Evolutionary conservation across 2,797 vertebrate species (phyloP), one percentile per base, ranked within the genome.

Genomic region (Sebastolobus alascanus): DNA sequence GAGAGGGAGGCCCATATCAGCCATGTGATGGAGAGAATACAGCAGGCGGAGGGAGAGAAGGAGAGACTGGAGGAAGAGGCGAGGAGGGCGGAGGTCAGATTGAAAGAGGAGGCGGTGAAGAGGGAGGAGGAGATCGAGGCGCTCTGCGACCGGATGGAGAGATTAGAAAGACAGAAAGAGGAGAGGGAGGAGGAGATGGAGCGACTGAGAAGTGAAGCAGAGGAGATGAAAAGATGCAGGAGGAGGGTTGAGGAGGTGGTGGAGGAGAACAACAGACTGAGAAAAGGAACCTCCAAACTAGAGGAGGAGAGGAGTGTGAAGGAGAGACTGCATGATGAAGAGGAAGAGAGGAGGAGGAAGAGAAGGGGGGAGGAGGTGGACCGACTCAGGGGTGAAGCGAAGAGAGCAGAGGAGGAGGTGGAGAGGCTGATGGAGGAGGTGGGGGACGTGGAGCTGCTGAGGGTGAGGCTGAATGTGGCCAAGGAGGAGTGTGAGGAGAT

Each of bases 401-500:
- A 76, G 27, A 33, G 43, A 13, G 87, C 93, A 55, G 72, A 93
- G 78, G 92, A 95, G 73, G 80, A 92, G 52, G 79, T 83, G 2
- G 75, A 72, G n/a, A 73, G 31, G 35, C 43, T 84, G 76, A 74
- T 68, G 73, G 84, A 94, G 91, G 93, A 93, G 29, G 81, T 76
- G 4, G 73, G 22, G 22, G 82, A 87, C 22, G 37, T 79, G 46
- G 84, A 92, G 72, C 74, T 85, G 58, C 79, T 90, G 59, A 89
- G 75, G 14, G 46, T 91, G 29, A 64, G 66, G 61, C 92, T 87
- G 88, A 96, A 55, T 0, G 78, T 90, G 79, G 93, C 96, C 31
- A 83, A 90, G 85, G 94, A 96, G 81, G 84, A 94, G 69, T 82
- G 83, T 0, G 81, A 87, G 59, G 90, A 91, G 40, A 8, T 76